These are phyloP conservation scores for Venusia cambrica DNA, from an alignment of 2,888 invertebrate genomes.

Conservation along the genomic window DNA sequence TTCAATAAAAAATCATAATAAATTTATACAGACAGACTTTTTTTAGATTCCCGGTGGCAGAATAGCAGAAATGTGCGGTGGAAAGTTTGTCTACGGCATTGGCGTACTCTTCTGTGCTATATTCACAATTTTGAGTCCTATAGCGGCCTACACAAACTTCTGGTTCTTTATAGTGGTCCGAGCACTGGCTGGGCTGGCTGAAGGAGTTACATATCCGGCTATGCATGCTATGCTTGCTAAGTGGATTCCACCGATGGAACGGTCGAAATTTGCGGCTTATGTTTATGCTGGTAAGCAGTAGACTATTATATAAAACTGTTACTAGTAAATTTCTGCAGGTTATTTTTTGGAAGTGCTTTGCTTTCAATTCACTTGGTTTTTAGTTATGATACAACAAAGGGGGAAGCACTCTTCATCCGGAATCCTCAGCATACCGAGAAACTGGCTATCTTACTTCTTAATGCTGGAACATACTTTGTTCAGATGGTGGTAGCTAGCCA, in stretches of 20 bases:
- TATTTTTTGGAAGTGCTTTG: too few relatives aligned
- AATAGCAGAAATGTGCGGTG: constrained; percentile 92
- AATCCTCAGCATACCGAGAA: too few relatives aligned
- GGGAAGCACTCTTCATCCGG: too few relatives aligned
- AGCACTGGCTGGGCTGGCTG: constrained; percentile 91
- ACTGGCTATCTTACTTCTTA: too few relatives aligned
- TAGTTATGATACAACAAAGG: too few relatives aligned
- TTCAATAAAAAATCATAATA: not conserved
- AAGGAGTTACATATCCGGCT: constrained; percentile 95
- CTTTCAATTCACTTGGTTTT: too few relatives aligned
- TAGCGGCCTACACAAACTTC: constrained; percentile 86
- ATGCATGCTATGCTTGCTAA: constrained; percentile 96
- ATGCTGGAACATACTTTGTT: too few relatives aligned
- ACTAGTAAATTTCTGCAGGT: too few relatives aligned
- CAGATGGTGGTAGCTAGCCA: too few relatives aligned
- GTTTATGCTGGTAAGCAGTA: constrained; percentile 86
- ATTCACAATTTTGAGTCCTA: constrained; percentile 90
- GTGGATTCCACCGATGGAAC: constrained; percentile 96
- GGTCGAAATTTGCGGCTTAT: constrained; percentile 93
- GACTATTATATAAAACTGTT: too few relatives aligned
- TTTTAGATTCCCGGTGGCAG: constrained; percentile 86
- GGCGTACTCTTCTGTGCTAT: constrained; percentile 91
- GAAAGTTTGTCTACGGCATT: constrained; percentile 91
- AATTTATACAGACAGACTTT: constrained; percentile 3
- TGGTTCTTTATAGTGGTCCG: constrained; percentile 87